Evolutionary conservation across 2,888 invertebrate genomes (phyloP).

Genomic region (Odontocolon sp.): DNA sequence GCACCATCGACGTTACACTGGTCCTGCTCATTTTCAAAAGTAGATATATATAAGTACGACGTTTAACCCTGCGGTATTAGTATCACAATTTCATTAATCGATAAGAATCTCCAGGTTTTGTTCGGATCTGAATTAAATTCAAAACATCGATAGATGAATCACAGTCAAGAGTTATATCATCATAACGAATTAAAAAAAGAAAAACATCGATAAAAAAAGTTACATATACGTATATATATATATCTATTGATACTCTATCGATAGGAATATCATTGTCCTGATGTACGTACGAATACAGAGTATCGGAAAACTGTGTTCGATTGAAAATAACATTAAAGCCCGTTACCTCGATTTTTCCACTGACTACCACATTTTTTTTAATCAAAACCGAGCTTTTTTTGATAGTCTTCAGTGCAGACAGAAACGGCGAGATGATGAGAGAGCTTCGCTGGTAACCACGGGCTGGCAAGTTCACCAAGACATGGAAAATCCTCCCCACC

Average conservation of each 20-base stretch:
- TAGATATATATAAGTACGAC: conserved; percentile 42
- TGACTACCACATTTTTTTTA: conserved; percentile 73
- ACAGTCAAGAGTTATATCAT: too few species aligned
- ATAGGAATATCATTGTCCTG: neutral
- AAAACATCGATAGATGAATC: neutral
- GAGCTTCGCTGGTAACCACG: conserved; percentile 19
- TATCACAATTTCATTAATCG: conserved; percentile 54
- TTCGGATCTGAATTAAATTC: neutral
- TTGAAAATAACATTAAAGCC: conserved; percentile 57
- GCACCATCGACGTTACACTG: conserved; percentile 56
- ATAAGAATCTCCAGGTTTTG: conserved; percentile 31
- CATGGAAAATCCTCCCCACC: conserved; percentile 56
- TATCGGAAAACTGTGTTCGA: conserved; percentile 36
- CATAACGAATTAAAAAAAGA: conserved; percentile 11
- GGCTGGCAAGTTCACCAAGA: conserved; percentile 26
- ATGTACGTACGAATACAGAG: conserved; percentile 1
- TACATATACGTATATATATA: too few species aligned
- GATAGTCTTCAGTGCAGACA: conserved; percentile 63
- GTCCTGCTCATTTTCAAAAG: conserved; percentile 39
- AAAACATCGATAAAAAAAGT: too few species aligned
- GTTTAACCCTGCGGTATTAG: conserved; percentile 41
- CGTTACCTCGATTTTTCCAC: conserved; percentile 57
- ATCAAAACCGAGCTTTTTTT: conserved; percentile 72
- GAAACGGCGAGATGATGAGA: conserved; percentile 5
- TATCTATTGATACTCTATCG: too few species aligned